Base-by-base conservation (phyloP, 2,888 invertebrate species). In the Drosophila lacicola region DNA sequence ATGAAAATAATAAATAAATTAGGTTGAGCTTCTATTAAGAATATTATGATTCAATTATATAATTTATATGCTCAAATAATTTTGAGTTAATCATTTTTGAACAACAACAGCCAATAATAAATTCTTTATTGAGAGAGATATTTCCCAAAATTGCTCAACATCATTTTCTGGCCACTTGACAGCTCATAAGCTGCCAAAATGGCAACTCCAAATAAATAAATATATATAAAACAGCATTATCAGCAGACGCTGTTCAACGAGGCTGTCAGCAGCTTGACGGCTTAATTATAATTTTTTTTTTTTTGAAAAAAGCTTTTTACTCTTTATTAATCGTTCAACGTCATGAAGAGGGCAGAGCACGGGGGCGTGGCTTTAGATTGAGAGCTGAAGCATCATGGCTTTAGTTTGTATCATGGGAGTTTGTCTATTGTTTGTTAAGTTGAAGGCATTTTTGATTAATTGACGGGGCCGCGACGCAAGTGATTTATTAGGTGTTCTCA, bases 401-500 rank as follows among this genome's bases (percentile, higher is more conserved):
- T 44, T 37, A 47, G 21, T 47, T n/a, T 3, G 19, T 45, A 41
- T 54, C 33, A 42, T n/a, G 10, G 13, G 10, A 14, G 50, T 10
- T 34, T 54, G 63, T 41, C 53, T 37, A 29, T 29, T 60, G 65
- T 61, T 62, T 42, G 63, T 70, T 63, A 56, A 69, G 66, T 47
- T 55, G 50, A 60, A 64, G 60, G 58, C 77, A 41, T 70, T 64
- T 69, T 78, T 83, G 76, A 82, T 78, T 78, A 81, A 81, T 80
- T 72, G 80, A 36, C 58, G 44, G 13, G 51, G 65, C 63, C 53
- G 42, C 44, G 17, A 41, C 14, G n/a, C 34, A 67, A 46, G 75
- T 80, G 82, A 82, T 82, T 85, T 85, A 85, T 82, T 74, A 56
- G 74, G 13, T 54, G 56, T 44, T 68, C 55, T 68, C 74, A 79